A percentile compares a stretch with the other conserved stretches of the same genome.
phyloP scores from a whole-genome alignment of 2,888 invertebrate species.

The Pachydiplax longipennis region DNA sequence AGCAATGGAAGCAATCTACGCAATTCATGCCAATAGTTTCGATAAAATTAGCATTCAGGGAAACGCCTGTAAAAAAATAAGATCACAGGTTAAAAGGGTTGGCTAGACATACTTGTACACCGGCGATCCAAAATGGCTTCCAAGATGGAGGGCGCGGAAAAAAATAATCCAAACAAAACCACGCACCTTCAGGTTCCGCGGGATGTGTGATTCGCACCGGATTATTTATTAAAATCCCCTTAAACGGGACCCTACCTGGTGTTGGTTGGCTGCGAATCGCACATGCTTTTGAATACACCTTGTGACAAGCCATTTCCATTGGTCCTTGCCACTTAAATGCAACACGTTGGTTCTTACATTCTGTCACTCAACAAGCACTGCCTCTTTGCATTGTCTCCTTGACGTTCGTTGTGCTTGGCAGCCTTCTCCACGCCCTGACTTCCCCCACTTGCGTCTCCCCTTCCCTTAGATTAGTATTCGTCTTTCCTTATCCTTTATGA shows the following conservation, averaged over 20 bases:
- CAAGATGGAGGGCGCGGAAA: background rate
- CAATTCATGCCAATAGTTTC: no score
- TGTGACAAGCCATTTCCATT: slow-evolving; percentile 13
- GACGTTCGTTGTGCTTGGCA: slow-evolving; percentile 9
- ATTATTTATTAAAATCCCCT: background rate
- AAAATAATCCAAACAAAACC: background rate
- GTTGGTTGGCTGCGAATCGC: slow-evolving; percentile 16
- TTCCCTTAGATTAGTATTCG: background rate
- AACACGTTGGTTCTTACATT: slow-evolving; percentile 24
- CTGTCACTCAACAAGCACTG: slow-evolving; percentile 41
- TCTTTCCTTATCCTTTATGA: background rate
- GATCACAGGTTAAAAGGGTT: no score
- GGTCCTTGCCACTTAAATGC: slow-evolving; percentile 21
- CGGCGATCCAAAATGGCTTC: background rate
- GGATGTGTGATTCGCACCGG: background rate
- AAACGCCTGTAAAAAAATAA: no score
- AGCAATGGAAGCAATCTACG: no score
- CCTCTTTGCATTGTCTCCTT: slow-evolving; percentile 34
- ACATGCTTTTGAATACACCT: slow-evolving; percentile 15
- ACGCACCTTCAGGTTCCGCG: background rate
- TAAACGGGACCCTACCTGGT: background rate
- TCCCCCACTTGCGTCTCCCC: background rate
- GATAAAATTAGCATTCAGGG: no score
- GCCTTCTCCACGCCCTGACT: background rate
- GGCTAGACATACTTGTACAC: no score